Conservation (phyloP, 2,113 vertebrate genomes). For the Lepus europaeus region DNA sequence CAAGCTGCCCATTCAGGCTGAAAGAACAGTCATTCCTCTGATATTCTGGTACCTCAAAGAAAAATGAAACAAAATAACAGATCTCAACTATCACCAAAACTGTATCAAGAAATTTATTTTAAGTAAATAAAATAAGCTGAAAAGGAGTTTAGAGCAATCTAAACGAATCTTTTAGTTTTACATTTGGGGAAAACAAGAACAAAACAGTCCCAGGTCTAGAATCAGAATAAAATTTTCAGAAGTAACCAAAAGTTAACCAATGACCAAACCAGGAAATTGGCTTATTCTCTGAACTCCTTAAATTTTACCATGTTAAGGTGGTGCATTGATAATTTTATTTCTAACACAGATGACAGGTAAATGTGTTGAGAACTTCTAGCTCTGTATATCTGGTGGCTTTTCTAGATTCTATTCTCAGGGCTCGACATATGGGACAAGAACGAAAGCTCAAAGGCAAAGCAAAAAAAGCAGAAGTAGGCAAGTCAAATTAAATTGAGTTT, state of each 20-base stretch:
- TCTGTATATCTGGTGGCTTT: neutral
- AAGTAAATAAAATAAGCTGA: neutral
- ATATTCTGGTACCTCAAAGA: neutral
- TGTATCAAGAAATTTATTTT: neutral
- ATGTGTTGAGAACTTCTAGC: neutral
- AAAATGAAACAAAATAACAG: neutral
- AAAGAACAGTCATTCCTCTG: neutral
- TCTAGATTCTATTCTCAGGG: neutral
- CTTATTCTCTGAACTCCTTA: neutral
- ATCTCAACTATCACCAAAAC: neutral
- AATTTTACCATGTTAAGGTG: neutral
- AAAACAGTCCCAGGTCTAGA: neutral
- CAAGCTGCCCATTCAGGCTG: neutral
- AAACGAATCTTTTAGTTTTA: slow-evolving; percentile 10
- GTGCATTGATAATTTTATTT: neutral
- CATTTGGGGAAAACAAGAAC: neutral
- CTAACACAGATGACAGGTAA: neutral
- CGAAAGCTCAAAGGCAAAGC: neutral
- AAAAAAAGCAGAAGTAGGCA: neutral
- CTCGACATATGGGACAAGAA: neutral
- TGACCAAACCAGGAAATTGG: neutral
- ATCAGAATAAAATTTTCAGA: neutral
- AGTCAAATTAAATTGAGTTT: neutral
- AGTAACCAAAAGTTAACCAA: neutral
- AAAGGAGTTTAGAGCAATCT: neutral